A percentile compares a stretch with the other conserved stretches of the same genome.
phyloP scores from a whole-genome alignment of 2,113 vertebrate species.

The Heterocephalus glaber region DNA sequence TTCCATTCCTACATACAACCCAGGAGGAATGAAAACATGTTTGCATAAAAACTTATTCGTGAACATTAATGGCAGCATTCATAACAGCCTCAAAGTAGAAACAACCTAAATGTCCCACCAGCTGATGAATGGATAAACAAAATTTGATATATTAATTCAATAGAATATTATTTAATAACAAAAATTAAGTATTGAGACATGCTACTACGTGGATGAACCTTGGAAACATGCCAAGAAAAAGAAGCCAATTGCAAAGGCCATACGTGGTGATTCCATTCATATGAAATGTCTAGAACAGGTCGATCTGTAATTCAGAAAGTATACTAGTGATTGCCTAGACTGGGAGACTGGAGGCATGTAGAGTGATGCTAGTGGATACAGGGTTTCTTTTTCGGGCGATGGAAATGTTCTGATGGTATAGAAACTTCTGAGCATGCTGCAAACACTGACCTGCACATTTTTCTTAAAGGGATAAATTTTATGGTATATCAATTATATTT shows the following conservation, averaged over 20 bases:
- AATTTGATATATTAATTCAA: neutral
- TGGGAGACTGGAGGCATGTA: too few relatives aligned
- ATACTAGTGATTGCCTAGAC: neutral
- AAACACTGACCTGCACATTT: neutral
- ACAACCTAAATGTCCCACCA: neutral
- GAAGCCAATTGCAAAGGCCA: neutral
- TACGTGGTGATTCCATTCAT: neutral
- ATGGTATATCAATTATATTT: neutral
- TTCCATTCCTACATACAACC: neutral
- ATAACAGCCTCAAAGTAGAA: neutral
- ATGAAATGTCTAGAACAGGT: neutral
- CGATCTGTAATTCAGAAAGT: too few relatives aligned
- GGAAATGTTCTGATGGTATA: neutral
- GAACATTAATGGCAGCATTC: neutral
- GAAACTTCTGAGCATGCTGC: neutral
- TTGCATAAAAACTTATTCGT: neutral
- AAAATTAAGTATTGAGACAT: neutral
- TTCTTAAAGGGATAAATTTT: constrained; percentile 7
- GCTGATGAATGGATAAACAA: neutral
- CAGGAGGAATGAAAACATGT: neutral
- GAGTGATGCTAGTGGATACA: neutral
- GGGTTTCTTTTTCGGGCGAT: neutral
- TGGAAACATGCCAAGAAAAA: neutral
- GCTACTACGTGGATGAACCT: neutral
- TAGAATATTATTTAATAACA: neutral